These are phyloP conservation scores for Lagorchestes hirsutus DNA, from an alignment of 2,797 vertebrate species.

Conservation along the genomic window DNA sequence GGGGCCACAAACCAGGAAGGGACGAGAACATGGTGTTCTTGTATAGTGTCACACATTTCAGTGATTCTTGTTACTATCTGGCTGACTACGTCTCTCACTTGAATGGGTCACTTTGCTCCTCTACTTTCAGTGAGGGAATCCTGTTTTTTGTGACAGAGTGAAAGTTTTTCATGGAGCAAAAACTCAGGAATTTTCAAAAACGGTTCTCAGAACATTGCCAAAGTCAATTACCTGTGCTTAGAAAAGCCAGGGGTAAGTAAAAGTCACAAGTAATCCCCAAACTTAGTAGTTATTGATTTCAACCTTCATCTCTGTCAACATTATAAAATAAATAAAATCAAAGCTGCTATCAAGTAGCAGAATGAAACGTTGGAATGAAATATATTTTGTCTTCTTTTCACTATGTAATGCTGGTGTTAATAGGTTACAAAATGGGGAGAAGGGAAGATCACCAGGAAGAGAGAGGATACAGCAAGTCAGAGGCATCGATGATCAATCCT, in stretches of 20 bases:
- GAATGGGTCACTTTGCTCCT: conserved; percentile 23
- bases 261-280: conserved; percentile 45
- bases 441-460: rapidly evolving
- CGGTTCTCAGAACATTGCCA: conserved; percentile 11
- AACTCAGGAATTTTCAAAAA: conserved; percentile 34
- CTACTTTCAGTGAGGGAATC: conserved; percentile 52
- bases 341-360: not conserved
- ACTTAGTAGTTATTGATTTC: conserved; percentile 51
- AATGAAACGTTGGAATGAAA: not conserved
- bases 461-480: not conserved
- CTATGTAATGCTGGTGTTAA: too few relatives aligned
- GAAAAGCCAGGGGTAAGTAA: not conserved
- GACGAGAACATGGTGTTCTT: conserved; percentile 27
- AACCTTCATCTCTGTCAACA: conserved; percentile 37
- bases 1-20: not conserved
- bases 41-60: conserved; percentile 1
- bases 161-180: conserved; percentile 17
- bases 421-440: not conserved
- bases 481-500: not conserved
- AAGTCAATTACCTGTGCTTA: not conserved
- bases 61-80: conserved; percentile 40
- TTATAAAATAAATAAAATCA: not conserved
- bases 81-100: conserved; percentile 15
- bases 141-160: conserved; percentile 20
- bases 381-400: not conserved